Evolutionary conservation across 2,113 vertebrate genomes (phyloP), one percentile per base, ranked within the genome.

Genomic region (Zeus faber): DNA sequence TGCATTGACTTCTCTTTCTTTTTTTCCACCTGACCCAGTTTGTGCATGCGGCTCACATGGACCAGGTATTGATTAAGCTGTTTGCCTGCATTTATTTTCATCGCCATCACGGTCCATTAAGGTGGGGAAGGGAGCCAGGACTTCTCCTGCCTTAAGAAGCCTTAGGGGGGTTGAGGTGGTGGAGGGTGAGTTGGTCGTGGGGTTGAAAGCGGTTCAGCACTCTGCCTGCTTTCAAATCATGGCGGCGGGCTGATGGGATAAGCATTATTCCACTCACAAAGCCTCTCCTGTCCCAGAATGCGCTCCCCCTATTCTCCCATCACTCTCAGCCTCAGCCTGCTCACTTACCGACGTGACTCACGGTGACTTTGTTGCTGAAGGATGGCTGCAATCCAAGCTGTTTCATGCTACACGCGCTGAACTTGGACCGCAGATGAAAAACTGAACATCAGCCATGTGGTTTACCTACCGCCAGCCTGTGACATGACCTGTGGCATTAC

Each of bases 211-310:
- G 66, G 57, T 55, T 71, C 72, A 64, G 54, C 55, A 56, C 26
- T 74, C 59, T 26, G 63, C 50, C 52, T 59, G 61, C 65, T 80
- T 66, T 72, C 22, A 73, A 72, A 74, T 76, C 68, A 62, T 56
- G 61, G 56, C 66, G 54, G 70, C 65, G 66, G 66, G 50, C 55
- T 69, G 80, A 74, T 59, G 65, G 69, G 68, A 77, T 77, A 67
- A 75, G 70, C n/a, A n/a, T n/a, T 73, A 79, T 79, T 82, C 71
- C 52, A 22, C 14, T 50, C 77, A 74, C 72, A 71, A 49, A 39
- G 9, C 43, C 23, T n/a, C n/a, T n/a, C n/a, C n/a, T n/a, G 29
- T 80, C 75, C 76, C 70, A 69, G 71, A 77, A 77, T 77, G 72
- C 67, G 65, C 66, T 65, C 24, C 5, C 20, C 61, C 73, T 74